A percentile compares a stretch with the other conserved stretches of the same genome.
These are phyloP conservation scores for Eubasilissa splendida DNA, from an alignment of 2,888 invertebrate genomes.

Conservation along the genomic window DNA sequence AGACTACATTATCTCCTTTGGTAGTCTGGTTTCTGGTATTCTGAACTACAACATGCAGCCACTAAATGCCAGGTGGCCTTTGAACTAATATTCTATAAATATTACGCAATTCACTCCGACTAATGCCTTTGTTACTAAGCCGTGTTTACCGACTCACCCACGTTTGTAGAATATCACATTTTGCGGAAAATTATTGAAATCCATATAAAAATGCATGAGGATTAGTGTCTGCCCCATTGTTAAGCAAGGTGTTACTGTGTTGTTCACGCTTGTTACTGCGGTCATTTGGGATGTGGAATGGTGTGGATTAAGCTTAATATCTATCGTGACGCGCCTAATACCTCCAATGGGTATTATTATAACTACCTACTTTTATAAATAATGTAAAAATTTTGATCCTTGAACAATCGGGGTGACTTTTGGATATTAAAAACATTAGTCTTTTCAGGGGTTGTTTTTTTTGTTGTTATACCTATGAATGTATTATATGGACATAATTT, in stretches of 20 bases:
- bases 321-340: neutral
- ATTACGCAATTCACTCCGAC: too few species aligned
- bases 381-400: too few species aligned
- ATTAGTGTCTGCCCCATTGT: neutral
- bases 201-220: constrained; percentile 29
- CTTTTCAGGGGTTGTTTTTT: too few species aligned
- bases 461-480: too few species aligned
- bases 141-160: neutral
- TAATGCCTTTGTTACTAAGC: too few species aligned
- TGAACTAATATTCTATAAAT: too few species aligned
- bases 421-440: too few species aligned
- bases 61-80: neutral
- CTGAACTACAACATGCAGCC: neutral
- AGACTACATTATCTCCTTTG: too few species aligned
- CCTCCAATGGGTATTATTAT: neutral
- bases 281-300: neutral
- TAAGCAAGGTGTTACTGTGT: neutral
- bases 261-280: neutral
- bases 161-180: neutral
- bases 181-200: constrained; percentile 10
- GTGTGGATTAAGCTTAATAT: neutral
- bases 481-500: too few species aligned
- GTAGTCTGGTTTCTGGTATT: neutral
- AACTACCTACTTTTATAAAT: too few species aligned
- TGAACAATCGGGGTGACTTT: too few species aligned